Base-by-base conservation (phyloP, 1,140 invertebrate species). In the Papilio xuthus region DNA sequence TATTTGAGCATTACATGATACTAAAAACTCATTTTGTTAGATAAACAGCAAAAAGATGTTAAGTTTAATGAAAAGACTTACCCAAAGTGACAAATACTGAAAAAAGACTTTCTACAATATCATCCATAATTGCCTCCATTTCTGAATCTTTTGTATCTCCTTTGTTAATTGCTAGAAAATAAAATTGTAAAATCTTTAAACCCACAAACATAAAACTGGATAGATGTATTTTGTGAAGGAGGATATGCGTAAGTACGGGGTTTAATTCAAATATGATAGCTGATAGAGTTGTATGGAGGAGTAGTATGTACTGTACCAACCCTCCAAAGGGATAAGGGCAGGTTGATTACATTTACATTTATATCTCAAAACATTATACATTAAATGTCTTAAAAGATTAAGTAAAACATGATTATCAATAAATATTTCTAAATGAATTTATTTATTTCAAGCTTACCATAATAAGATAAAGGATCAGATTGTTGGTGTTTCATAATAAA, bases 1-100 rank as follows among this genome's bases (percentile, higher is more conserved):
- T n/a, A n/a, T n/a, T n/a, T n/a, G n/a, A n/a, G n/a, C n/a, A n/a
- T n/a, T n/a, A n/a, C n/a, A n/a, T n/a, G n/a, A n/a, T n/a, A n/a
- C n/a, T n/a, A n/a, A 50, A 47, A 47, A 2, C 44, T 37, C 32
- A 37, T 37, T 37, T 37, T 7, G 7, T 37, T 6, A 53, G 6
- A 0, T n/a, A 7, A n/a, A 8, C 8, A n/a, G 50, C 18, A 53
- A 53, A n/a, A 53, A 20, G 0, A 53, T 53, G 18, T 20, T 6
- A 53, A 28, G 9, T 73, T 12, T 41, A 50, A 78, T 78, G 37
- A 82, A 79, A 37, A 71, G 18, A 20, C 91, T 89, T 95, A 95
- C 97, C 97, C 81, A 99, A 92, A 78, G 99, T 99, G 4, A 99
- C 98, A 95, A 99, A 99, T 10, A 99, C 97, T 26, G 99, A 99